A percentile compares a stretch with the other conserved stretches of the same genome.
Conservation (phyloP, 2,797 vertebrate genomes). For the Microctenopoma stevenorrisi region DNA sequence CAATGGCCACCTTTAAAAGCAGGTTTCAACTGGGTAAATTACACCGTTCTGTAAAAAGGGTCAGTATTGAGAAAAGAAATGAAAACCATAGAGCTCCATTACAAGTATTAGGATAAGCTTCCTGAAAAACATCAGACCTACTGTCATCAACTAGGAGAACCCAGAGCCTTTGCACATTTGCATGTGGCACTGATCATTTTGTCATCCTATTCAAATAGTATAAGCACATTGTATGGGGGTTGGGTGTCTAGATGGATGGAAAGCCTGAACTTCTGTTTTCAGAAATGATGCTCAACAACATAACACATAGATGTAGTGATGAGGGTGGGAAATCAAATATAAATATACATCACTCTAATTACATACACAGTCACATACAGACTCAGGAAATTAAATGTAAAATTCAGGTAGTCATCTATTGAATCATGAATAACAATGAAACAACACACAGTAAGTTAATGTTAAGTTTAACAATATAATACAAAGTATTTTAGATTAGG, state of each 20-base stretch:
- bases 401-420: no score
- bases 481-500: no score
- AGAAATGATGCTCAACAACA: background rate
- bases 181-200: conserved; percentile 44
- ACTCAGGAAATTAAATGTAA: no score
- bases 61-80: no score
- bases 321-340: no score
- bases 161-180: conserved; percentile 41
- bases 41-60: background rate
- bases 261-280: background rate
- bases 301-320: background rate
- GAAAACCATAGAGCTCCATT: background rate
- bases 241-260: background rate
- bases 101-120: conserved; percentile 18
- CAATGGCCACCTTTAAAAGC: background rate
- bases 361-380: no score
- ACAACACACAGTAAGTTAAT: no score
- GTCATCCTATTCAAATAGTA: conserved; percentile 57
- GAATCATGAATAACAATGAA: no score
- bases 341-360: no score
- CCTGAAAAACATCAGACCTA: conserved; percentile 36
- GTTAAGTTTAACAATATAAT: no score
- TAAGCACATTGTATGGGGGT: conserved; percentile 47
- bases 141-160: conserved; percentile 7
- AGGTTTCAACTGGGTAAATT: background rate